Conservation (phyloP, 2,888 invertebrate genomes). For the Pilophorus perplexus region DNA sequence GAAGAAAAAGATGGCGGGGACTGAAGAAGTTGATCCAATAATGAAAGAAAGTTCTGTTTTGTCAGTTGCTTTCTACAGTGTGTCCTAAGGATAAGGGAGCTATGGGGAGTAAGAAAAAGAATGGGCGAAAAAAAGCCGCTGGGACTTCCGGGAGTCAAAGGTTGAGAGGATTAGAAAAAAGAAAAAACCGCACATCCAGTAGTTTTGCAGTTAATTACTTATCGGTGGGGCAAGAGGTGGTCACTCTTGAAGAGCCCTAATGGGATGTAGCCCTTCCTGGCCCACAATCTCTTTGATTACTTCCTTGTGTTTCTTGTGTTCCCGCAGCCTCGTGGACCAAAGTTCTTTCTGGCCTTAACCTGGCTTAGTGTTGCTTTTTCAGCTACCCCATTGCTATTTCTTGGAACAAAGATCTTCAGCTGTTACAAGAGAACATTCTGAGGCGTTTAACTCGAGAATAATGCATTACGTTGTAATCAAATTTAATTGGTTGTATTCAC, state of each 20-base stretch:
- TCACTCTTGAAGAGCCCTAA: slow-evolving; percentile 25
- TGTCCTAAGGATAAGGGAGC: neutral
- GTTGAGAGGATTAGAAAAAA: slow-evolving; percentile 20
- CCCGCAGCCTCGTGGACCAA: too few relatives aligned
- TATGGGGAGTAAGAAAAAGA: neutral
- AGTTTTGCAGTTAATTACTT: slow-evolving; percentile 32
- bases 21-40: slow-evolving; percentile 27
- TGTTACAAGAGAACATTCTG: too few relatives aligned
- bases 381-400: too few relatives aligned
- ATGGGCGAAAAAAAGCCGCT: neutral
- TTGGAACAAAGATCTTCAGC: too few relatives aligned
- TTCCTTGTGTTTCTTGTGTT: neutral
- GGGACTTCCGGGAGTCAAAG: neutral
- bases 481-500: too few relatives aligned
- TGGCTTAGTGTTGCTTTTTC: too few relatives aligned
- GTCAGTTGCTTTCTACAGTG: neutral
- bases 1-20: too few relatives aligned
- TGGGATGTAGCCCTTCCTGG: slow-evolving; percentile 34
- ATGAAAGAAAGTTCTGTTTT: slow-evolving; percentile 20
- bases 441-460: too few relatives aligned
- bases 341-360: too few relatives aligned
- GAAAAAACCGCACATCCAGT: slow-evolving; percentile 7
- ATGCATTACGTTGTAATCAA: too few relatives aligned
- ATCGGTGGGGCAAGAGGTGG: slow-evolving; percentile 6
- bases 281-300: slow-evolving; percentile 36